Evolutionary conservation across 37 sponge, comb jelly and placozoan genomes (phyloP).

Genomic region (Haliclona indistincta): DNA sequence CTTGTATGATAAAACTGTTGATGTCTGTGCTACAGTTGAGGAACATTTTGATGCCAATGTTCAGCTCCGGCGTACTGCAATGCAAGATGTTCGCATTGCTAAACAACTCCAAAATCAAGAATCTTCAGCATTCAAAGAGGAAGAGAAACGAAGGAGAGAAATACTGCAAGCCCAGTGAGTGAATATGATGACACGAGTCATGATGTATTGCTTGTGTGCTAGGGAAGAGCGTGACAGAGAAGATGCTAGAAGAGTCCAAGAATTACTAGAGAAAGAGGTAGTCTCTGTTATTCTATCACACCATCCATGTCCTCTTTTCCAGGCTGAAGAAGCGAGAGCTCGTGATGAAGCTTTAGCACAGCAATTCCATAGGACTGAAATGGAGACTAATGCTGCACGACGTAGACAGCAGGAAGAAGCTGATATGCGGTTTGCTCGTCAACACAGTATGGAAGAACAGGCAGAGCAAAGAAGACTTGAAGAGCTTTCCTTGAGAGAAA

Average conservation of each 20-base stretch:
- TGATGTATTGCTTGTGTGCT: background rate
- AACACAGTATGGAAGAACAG: constrained; percentile 6
- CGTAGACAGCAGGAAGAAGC: background rate
- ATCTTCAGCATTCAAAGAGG: background rate
- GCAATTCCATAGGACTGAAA: too few species aligned
- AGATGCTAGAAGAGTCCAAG: background rate
- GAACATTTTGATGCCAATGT: constrained; percentile 18
- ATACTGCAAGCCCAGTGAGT: background rate
- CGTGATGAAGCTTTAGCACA: constrained; percentile 1
- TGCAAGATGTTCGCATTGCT: constrained; percentile 60
- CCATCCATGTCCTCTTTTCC: background rate
- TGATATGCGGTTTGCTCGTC: constrained; percentile 22
- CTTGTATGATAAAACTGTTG: too few species aligned
- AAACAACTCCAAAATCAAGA: constrained; percentile 29
- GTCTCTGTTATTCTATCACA: background rate
- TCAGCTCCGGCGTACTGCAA: constrained; percentile 13
- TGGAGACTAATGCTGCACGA: too few species aligned
- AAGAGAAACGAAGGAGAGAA: background rate
- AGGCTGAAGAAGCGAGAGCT: background rate
- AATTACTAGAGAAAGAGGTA: background rate
- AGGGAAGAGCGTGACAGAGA: constrained; percentile 1
- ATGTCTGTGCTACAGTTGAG: too few species aligned
- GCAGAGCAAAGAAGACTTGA: background rate
- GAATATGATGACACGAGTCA: background rate
- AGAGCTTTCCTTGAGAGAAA: constrained; percentile 34